Evolutionary conservation across 2,113 vertebrate genomes (phyloP), one percentile per base, ranked within the genome.

Genomic region (Clarias macrocephalus): DNA sequence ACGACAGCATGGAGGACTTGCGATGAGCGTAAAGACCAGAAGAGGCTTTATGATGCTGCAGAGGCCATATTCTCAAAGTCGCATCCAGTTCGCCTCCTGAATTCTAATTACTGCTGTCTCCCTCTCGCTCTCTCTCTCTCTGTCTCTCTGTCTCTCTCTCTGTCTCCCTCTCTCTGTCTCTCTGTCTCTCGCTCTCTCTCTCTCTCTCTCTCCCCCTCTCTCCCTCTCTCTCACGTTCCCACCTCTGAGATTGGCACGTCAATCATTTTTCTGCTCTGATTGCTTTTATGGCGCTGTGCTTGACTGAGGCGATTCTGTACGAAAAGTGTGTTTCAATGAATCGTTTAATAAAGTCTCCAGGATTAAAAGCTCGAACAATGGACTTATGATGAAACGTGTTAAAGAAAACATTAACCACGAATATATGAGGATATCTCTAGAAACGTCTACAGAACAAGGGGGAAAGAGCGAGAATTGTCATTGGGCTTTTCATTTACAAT

Each of bases 1-100:
- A 89, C 88, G 56, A 75, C 79, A 30, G 21, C 83, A 54, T 82
- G 48, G 19, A 85, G 76, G 60, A 75, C 63, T 85, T 48, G 23
- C 68, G 28, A 28, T 56, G 48, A 84, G 73, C 57, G 19, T 37
- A n/a, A 70, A 15, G 80, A 79, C 54, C 85, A 86, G 75, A 63
- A 52, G 83, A 33, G 62, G 60, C 33, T 54, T 54, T 73, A 85
- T 80, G 30, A 37, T 73, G 65, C 75, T 21, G 19, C 73, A 42
- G 30, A 54, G 42, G 68, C 56, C 60, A 56, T 28, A 66, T 77
- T 42, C 5, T 13, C 57, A 75, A 52, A 52, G 42, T 56, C 30
- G 4, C 3, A 48, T 83, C 21, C 81, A 48, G 15, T 59, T 30
- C 16, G 30, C n/a, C 18, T 28, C 12, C 52, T 28, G 25, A 33